These are phyloP conservation scores for Nephrotoma guestfalica DNA, from an alignment of 2,888 invertebrate genomes.

Conservation along the genomic window DNA sequence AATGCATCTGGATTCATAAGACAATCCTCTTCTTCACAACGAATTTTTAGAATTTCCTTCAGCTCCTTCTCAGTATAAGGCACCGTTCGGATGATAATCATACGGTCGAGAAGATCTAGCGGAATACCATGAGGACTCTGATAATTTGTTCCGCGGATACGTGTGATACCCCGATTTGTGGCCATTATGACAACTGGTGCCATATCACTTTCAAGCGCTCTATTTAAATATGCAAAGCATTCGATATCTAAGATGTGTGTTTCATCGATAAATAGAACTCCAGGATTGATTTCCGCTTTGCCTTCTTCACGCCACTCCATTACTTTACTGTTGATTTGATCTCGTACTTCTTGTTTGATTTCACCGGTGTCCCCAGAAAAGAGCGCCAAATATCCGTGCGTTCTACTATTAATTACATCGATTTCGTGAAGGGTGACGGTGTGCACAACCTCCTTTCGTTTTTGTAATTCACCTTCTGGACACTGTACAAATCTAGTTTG, in stretches of 20 bases:
- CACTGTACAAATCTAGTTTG: conserved; percentile 90
- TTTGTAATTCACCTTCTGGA: conserved; percentile 96
- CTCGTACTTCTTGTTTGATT: conserved; percentile 92
- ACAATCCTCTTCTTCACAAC: conserved; percentile 97
- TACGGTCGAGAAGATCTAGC: conserved; percentile 85
- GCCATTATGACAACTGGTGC: conserved; percentile 98
- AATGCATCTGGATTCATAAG: conserved; percentile 85
- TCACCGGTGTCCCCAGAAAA: conserved; percentile 99
- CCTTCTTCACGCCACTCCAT: conserved; percentile 99
- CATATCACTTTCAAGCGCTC: conserved; percentile 93
- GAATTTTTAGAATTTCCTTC: conserved; percentile 80
- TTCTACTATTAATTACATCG: conserved; percentile 96
- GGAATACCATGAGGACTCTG: conserved; percentile 95
- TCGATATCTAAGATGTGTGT: conserved; percentile 99
- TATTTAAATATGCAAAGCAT: conserved; percentile 95
- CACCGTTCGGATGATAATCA: conserved; percentile 85
- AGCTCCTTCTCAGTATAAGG: conserved; percentile 82
- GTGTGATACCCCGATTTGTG: conserved; percentile 89
- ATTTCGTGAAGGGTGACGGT: conserved; percentile 98
- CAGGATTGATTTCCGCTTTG: conserved; percentile 97
- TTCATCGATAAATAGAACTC: conserved; percentile 94
- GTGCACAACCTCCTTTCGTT: conserved; percentile 93
- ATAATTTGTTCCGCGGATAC: conserved; percentile 89
- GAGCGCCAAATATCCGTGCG: conserved; percentile 92
- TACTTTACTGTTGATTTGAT: conserved; percentile 95